Conservation (phyloP, 2,797 vertebrate genomes). For the Chelon labrosus region DNA sequence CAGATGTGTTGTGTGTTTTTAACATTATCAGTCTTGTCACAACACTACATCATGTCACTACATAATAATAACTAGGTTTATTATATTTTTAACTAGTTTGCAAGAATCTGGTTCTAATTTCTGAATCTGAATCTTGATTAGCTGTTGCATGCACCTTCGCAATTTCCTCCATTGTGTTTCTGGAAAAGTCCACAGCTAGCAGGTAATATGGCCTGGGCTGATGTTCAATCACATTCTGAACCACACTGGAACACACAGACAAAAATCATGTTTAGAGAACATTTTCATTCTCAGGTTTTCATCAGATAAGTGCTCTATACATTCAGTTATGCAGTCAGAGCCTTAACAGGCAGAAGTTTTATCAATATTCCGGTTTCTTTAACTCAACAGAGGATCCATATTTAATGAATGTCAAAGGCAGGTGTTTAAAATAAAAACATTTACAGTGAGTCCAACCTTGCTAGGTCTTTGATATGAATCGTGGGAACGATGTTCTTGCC, state of each 20-base stretch:
- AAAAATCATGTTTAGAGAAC: neutral
- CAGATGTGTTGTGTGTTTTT: too few relatives aligned
- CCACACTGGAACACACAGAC: constrained; percentile 76
- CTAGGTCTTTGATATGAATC: constrained; percentile 92
- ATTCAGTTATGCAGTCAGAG: neutral
- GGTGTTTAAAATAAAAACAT: neutral
- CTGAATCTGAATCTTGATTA: neutral
- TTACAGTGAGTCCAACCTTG: constrained; percentile 78
- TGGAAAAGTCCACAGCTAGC: constrained; percentile 89
- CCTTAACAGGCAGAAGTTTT: neutral
- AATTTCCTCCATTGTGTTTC: constrained; percentile 86
- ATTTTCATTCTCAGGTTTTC: too few relatives aligned
- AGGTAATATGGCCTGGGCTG: constrained; percentile 86
- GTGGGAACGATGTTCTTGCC: constrained; percentile 90
- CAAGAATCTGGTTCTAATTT: too few relatives aligned
- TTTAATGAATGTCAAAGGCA: too few relatives aligned
- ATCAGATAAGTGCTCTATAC: neutral
- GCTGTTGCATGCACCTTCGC: constrained; percentile 83
- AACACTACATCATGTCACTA: too few relatives aligned
- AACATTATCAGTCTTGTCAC: too few relatives aligned
- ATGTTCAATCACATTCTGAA: constrained; percentile 89
- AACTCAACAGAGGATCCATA: neutral
- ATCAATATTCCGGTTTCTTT: too few relatives aligned
- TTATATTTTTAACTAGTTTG: too few relatives aligned
- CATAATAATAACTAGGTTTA: too few relatives aligned